Conservation (phyloP, 2,113 vertebrate genomes). For the Dendrocopos noguchii region DNA sequence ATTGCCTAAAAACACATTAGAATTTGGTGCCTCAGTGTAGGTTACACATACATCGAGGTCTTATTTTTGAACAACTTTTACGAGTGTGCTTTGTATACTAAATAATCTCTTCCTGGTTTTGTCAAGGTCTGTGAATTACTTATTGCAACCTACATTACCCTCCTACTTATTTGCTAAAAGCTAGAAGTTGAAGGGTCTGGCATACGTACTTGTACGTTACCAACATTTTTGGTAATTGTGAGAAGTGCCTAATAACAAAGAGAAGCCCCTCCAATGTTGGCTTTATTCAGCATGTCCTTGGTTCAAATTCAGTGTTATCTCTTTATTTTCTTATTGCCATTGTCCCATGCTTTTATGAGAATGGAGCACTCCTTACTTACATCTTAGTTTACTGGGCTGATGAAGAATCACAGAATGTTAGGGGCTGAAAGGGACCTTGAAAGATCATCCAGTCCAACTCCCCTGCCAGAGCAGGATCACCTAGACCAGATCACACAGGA, state of each 20-base stretch:
- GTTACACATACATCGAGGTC: neutral
- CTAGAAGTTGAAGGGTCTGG: neutral
- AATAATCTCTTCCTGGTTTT: neutral
- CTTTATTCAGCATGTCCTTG: neutral
- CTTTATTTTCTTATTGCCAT: neutral
- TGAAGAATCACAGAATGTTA: neutral
- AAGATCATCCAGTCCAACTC: too few species aligned
- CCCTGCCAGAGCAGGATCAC: too few species aligned
- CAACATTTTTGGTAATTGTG: neutral
- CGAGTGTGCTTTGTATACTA: neutral
- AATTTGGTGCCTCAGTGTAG: neutral
- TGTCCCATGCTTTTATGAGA: neutral
- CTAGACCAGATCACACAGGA: too few species aligned
- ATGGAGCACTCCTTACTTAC: neutral
- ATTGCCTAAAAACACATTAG: neutral
- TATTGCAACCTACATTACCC: neutral
- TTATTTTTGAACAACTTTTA: neutral
- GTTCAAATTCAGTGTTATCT: neutral
- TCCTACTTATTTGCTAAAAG: conserved; percentile 1
- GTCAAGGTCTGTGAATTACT: neutral
- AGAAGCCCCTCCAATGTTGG: neutral
- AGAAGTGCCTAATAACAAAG: too few species aligned
- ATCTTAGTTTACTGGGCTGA: neutral
- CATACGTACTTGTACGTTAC: neutral
- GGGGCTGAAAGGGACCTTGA: too few species aligned